phyloP scores from a whole-genome alignment of 2,113 vertebrate species.

The Gadus chalcogrammus region DNA sequence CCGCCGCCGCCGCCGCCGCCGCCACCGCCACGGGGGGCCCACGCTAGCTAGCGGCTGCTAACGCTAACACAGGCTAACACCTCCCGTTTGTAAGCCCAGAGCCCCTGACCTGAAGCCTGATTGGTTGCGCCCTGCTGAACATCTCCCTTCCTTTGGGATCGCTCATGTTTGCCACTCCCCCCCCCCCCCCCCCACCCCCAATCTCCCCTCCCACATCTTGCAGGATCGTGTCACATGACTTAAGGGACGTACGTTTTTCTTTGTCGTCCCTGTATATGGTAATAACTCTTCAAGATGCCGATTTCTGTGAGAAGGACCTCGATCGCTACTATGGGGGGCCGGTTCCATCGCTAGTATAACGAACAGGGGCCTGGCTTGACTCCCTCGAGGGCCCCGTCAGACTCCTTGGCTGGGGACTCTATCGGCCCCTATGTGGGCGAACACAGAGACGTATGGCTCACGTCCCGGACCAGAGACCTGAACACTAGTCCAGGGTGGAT shows the following conservation, averaged over 20 bases:
- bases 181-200: too few species aligned
- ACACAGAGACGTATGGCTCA: constrained; percentile 49
- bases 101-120: constrained; percentile 52
- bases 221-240: constrained; percentile 60
- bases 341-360: constrained; percentile 29
- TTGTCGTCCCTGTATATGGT: constrained; percentile 38
- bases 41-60: constrained; percentile 57
- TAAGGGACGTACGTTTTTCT: constrained; percentile 37
- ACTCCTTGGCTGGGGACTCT: constrained; percentile 20
- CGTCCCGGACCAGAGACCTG: constrained; percentile 46
- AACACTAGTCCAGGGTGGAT: constrained; percentile 51
- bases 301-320: constrained; percentile 22
- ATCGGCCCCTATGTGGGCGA: constrained; percentile 38
- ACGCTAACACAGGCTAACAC: constrained; percentile 40
- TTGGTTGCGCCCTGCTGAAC: constrained; percentile 48
- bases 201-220: too few species aligned
- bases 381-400: constrained; percentile 46
- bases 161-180: constrained; percentile 57
- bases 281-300: constrained; percentile 42
- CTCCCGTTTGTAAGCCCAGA: constrained; percentile 42
- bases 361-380: constrained; percentile 36
- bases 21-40: constrained; percentile 64
- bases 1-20: constrained; percentile 58
- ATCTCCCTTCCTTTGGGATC: constrained; percentile 47
- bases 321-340: constrained; percentile 13